Base-by-base conservation (phyloP, 2,797 vertebrate genomes). In the Tarsius wallacei region DNA sequence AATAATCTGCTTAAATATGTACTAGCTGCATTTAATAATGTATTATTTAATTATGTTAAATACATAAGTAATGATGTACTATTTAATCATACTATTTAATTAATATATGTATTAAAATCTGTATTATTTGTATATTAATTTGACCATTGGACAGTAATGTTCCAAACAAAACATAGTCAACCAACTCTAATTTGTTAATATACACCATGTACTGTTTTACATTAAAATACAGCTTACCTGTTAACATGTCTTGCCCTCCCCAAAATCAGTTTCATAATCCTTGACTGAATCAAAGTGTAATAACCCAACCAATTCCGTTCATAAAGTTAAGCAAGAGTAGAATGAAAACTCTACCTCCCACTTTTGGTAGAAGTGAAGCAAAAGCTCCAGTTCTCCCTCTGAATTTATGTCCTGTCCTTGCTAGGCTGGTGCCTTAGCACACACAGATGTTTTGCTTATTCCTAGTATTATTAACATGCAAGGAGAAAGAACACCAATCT, bases 91-190 rank as follows among this genome's bases (percentile, higher is more conserved):
- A 33, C 8, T 70, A 70, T n/a, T 70, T 70, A 70, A 36, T 70
- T 70, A 10, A 70, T 22, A n/a, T 51, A 33, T 33, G 21, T 36
- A 57, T 59, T 57, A 59, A 16, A 59, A 26, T 57, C 55, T 57
- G 53, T 57, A 57, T 57, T 57, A 57, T 57, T 15, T 80, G 7
- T 59, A 59, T 94, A 95, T 0, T 81, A 59, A 5, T 84, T 89
- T 19, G 94, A 92, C 87, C 95, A 94, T 97, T 98, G 92, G 94
- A 93, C 92, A 98, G 90, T 77, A 98, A 98, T 97, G 93, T 97
- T 98, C 95, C 96, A 98, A 98, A 98, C 93, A 97, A 98, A 97
- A 97, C 77, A 87, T 9, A 81, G 64, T 82, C 85, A 95, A 83
- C 17, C 42, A 28, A 84, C 53, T 86, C 13, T 59, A 84, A 87